Evolutionary conservation across 2,888 invertebrate species (phyloP).

Genomic region (Diaprepes abbreviatus): DNA sequence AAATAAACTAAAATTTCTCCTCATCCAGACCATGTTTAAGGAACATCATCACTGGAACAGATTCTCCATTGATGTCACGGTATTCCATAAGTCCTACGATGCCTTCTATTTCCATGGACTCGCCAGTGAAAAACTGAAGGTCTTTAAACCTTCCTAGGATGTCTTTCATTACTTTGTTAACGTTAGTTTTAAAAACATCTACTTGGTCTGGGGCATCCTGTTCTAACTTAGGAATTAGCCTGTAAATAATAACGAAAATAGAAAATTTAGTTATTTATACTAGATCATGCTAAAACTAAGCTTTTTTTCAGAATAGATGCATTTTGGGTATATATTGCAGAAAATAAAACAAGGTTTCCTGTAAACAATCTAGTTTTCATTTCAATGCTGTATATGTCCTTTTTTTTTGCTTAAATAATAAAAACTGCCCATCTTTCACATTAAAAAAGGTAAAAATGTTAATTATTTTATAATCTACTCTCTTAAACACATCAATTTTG

Average conservation of each 20-base stretch:
- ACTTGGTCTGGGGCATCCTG: constrained; percentile 87
- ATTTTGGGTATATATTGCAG: no score
- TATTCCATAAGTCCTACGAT: constrained; percentile 96
- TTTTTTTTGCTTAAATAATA: no score
- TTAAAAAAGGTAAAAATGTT: no score
- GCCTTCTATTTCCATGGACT: constrained; percentile 94
- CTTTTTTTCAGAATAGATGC: no score
- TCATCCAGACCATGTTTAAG: constrained; percentile 96
- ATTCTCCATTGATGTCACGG: constrained; percentile 87
- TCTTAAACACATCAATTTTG: no score
- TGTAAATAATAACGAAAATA: constrained; percentile 63
- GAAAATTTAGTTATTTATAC: no score
- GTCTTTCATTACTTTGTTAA: constrained; percentile 95
- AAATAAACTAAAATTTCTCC: constrained; percentile 86
- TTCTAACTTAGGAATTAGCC: constrained; percentile 85
- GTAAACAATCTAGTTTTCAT: no score
- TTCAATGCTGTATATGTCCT: no score
- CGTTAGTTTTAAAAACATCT: constrained; percentile 89
- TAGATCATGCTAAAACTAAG: no score
- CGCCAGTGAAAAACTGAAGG: constrained; percentile 92
- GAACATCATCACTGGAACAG: constrained; percentile 92
- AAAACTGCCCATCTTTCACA: no score
- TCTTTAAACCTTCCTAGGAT: constrained; percentile 92
- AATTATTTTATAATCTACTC: no score
- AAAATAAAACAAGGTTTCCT: no score